phyloP scores from a whole-genome alignment of 2,888 invertebrate genomes.

The Bombylius discolor region DNA sequence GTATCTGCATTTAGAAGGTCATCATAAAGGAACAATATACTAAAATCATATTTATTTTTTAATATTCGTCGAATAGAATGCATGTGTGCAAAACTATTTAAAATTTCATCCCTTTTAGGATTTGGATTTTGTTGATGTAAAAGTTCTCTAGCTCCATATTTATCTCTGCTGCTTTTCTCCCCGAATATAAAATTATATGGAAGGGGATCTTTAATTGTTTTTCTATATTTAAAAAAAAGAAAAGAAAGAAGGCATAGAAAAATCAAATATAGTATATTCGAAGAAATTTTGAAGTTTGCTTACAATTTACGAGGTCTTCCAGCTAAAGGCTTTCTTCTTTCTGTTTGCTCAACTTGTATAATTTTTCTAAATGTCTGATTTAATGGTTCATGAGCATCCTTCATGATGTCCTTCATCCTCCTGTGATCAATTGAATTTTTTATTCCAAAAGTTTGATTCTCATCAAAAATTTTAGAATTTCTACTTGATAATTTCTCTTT shows the following conservation, averaged over 20 bases:
- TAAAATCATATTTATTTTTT: background rate
- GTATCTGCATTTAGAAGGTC: background rate
- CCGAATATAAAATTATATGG: background rate
- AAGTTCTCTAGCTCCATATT: background rate
- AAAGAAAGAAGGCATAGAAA: background rate
- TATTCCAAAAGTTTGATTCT: too few relatives aligned
- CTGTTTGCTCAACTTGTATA: too few relatives aligned
- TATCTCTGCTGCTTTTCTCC: background rate
- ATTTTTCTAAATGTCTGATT: too few relatives aligned
- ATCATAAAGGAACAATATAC: background rate
- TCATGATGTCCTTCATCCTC: background rate
- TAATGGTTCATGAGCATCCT: background rate
- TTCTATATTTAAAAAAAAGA: background rate
- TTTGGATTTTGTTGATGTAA: background rate
- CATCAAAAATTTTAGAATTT: too few relatives aligned
- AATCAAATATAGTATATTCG: too few relatives aligned
- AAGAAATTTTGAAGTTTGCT: too few relatives aligned
- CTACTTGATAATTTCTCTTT: too few relatives aligned
- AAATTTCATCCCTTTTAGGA: background rate
- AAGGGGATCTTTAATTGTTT: background rate
- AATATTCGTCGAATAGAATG: background rate
- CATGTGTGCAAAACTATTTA: background rate
- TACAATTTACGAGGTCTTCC: too few relatives aligned
- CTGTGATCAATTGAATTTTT: too few relatives aligned
- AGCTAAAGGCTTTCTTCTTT: too few relatives aligned